Percentiles rank a stretch among this genome's conserved stretches.
Evolutionary conservation across 2,797 vertebrate genomes (phyloP).

Genomic region (Pogonophryne albipinna): DNA sequence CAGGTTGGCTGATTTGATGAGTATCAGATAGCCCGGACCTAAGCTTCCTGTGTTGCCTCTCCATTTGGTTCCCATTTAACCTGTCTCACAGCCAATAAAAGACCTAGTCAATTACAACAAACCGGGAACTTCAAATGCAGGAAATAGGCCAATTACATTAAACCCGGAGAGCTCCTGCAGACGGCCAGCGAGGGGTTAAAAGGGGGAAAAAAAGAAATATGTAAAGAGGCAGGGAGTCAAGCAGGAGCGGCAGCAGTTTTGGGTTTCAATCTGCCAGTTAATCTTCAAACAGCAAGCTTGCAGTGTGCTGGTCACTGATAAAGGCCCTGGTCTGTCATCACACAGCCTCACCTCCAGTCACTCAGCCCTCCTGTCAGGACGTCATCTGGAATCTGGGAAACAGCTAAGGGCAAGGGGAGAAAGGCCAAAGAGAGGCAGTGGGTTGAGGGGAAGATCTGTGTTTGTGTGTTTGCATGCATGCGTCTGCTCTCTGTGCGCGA

Average conservation of each 20-base stretch:
- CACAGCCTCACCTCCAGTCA: constrained; percentile 82
- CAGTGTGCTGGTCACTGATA: constrained; percentile 86
- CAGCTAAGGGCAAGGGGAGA: constrained; percentile 80
- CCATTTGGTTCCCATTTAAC: constrained; percentile 85
- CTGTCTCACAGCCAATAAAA: constrained; percentile 84
- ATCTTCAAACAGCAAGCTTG: constrained; percentile 85
- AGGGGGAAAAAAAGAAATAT: constrained; percentile 52
- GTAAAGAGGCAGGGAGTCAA: constrained; percentile 74
- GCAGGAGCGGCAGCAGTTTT: constrained; percentile 71
- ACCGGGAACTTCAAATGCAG: constrained; percentile 81
- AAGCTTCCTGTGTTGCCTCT: constrained; percentile 78
- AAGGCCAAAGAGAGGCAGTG: constrained; percentile 56
- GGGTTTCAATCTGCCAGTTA: constrained; percentile 81
- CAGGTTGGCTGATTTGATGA: constrained; percentile 74
- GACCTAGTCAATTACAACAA: constrained; percentile 83
- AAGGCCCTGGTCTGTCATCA: constrained; percentile 85
- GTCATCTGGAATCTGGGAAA: constrained; percentile 85
- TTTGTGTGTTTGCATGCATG: constrained; percentile 46
- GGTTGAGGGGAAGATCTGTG: constrained; percentile 31
- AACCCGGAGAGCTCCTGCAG: constrained; percentile 66
- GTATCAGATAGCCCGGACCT: constrained; percentile 70
- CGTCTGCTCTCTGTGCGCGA: constrained; percentile 21
- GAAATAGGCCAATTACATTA: constrained; percentile 86
- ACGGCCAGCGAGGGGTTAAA: constrained; percentile 67
- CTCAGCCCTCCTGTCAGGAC: constrained; percentile 83